phyloP scores from a whole-genome alignment of 2,888 invertebrate genomes.

The Diarsia mendica region DNA sequence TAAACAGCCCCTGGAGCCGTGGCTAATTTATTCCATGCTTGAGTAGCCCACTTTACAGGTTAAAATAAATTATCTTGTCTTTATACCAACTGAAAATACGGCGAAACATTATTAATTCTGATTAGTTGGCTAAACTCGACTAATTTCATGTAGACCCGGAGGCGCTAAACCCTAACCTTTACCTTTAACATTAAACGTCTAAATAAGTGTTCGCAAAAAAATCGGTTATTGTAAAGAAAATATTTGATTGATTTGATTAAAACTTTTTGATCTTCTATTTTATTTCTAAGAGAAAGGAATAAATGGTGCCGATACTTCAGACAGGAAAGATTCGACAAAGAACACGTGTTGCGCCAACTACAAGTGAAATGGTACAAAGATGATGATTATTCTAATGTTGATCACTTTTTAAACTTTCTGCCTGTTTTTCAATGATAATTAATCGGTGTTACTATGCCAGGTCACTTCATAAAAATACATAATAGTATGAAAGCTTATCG shows the following conservation, averaged over 20 bases:
- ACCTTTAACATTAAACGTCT: neutral
- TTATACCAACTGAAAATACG: constrained; percentile 39
- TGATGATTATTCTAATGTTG: too few species aligned
- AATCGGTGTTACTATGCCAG: neutral
- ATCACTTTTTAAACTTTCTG: neutral
- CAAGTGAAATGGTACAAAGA: too few species aligned
- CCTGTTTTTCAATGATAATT: neutral
- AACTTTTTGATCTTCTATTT: too few species aligned
- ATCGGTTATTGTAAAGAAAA: neutral
- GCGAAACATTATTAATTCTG: constrained; percentile 31
- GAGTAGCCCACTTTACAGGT: constrained; percentile 32
- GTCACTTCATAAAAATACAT: neutral
- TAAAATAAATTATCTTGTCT: constrained; percentile 47
- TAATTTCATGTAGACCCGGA: constrained; percentile 27
- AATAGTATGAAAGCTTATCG: neutral
- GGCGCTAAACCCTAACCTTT: neutral
- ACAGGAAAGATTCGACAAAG: too few species aligned
- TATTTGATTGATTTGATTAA: neutral
- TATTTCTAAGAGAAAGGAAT: too few species aligned
- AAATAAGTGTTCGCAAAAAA: neutral
- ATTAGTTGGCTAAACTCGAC: constrained; percentile 30
- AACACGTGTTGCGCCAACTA: too few species aligned
- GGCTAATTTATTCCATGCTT: constrained; percentile 47
- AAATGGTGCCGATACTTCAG: too few species aligned
- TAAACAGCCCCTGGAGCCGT: constrained; percentile 23